Conservation (phyloP, 2,888 invertebrate species). For the Meliscaeva auricollis region DNA sequence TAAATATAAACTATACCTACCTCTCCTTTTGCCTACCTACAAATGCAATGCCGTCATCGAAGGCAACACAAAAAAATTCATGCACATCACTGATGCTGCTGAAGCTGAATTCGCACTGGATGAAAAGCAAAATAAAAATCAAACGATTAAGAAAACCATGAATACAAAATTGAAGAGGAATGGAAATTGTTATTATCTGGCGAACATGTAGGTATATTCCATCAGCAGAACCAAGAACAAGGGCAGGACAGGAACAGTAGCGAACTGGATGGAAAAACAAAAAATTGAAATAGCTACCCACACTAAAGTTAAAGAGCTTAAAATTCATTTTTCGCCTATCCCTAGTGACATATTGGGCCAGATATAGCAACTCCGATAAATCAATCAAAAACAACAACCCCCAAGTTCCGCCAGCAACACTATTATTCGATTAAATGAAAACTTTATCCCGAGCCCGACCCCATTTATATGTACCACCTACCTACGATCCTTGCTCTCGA, state of each 20-base stretch:
- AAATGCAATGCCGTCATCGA: slow-evolving; percentile 49
- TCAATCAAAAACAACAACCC: slow-evolving; percentile 68
- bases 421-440: slow-evolving; percentile 71
- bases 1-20: slow-evolving; percentile 52
- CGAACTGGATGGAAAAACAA: neutral
- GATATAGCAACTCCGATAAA: slow-evolving; percentile 65
- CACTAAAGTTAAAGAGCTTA: slow-evolving; percentile 44
- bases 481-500: slow-evolving; percentile 45
- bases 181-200: slow-evolving; percentile 22
- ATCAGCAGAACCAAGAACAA: neutral
- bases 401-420: slow-evolving; percentile 55
- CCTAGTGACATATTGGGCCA: slow-evolving; percentile 70
- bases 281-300: slow-evolving; percentile 21
- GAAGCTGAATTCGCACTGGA: slow-evolving; percentile 36
- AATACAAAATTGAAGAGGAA: slow-evolving; percentile 27
- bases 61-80: neutral
- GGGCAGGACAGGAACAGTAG: neutral
- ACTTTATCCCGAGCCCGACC: slow-evolving; percentile 51
- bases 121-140: neutral
- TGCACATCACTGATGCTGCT: slow-evolving; percentile 18
- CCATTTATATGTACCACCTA: too few species aligned
- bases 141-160: slow-evolving; percentile 17
- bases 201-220: slow-evolving; percentile 30
- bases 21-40: neutral
- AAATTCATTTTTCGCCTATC: slow-evolving; percentile 71